Percentiles rank a stretch among this genome's conserved stretches.
Evolutionary conservation across 2,113 vertebrate genomes (phyloP).

Genomic region (Astur gentilis): DNA sequence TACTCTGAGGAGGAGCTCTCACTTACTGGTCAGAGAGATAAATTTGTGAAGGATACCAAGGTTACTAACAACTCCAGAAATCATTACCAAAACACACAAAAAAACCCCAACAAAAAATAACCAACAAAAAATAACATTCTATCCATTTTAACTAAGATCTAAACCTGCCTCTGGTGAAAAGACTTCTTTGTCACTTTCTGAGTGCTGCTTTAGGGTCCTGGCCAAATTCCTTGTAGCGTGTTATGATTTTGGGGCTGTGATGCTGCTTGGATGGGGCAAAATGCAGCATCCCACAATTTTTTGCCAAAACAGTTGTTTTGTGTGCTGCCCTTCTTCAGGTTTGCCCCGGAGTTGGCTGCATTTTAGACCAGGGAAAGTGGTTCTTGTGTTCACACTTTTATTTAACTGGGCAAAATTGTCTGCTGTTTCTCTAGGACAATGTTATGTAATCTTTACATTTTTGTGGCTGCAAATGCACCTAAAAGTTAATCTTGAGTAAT

Average conservation of each 20-base stretch:
- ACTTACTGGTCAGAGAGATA: background rate
- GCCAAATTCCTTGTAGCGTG: background rate
- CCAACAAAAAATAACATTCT: background rate
- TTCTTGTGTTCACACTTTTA: background rate
- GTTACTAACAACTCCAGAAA: background rate
- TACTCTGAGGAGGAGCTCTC: background rate
- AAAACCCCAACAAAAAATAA: background rate
- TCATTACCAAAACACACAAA: background rate
- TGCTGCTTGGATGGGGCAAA: background rate
- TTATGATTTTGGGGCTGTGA: background rate
- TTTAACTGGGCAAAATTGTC: background rate
- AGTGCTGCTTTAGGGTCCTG: background rate
- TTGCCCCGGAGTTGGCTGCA: background rate
- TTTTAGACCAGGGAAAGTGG: background rate
- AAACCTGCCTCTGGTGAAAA: background rate
- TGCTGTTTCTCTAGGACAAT: background rate
- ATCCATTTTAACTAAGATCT: background rate
- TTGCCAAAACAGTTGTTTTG: background rate
- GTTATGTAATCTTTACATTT: background rate
- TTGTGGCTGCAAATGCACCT: background rate
- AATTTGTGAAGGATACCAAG: background rate
- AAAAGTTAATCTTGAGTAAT: background rate
- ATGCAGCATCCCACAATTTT: background rate
- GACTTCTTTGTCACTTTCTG: background rate
- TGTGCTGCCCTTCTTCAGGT: background rate